Evolutionary conservation across 2,797 vertebrate genomes (phyloP).

Genomic region (Hafferia zeledoni): DNA sequence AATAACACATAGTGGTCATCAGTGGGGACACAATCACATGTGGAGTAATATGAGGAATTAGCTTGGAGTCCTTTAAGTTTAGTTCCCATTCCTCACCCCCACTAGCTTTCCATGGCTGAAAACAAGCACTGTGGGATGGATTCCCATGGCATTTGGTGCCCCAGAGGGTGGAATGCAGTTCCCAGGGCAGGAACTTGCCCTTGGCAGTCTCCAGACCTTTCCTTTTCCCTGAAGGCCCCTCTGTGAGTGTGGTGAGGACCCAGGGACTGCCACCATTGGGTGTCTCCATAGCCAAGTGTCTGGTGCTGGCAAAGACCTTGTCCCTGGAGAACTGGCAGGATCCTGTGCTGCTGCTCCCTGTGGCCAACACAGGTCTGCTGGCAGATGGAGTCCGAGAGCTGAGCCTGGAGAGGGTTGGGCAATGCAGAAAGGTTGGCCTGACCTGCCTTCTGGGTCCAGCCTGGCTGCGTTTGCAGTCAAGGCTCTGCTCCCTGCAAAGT

Average conservation of each 20-base stretch:
- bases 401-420: not conserved
- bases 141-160: rapidly evolving
- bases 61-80: no score
- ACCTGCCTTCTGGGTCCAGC: not conserved
- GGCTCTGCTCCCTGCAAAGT: not conserved
- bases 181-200: no score
- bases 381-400: rapidly evolving
- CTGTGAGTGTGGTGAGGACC: not conserved
- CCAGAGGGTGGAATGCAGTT: not conserved
- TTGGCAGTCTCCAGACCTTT: not conserved
- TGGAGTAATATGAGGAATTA: not conserved
- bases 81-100: not conserved
- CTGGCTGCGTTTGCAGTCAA: not conserved
- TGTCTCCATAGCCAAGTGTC: not conserved
- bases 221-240: not conserved
- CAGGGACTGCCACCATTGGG: rapidly evolving
- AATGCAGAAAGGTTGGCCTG: not conserved
- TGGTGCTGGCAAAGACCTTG: not conserved
- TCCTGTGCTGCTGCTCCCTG: not conserved
- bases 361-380: not conserved
- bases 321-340: not conserved
- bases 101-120: not conserved
- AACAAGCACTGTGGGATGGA: not conserved
- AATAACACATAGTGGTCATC: not conserved
- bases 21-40: not conserved